Conservation (phyloP, 2,797 vertebrate species). For the Enteromius unitaeniatus region DNA sequence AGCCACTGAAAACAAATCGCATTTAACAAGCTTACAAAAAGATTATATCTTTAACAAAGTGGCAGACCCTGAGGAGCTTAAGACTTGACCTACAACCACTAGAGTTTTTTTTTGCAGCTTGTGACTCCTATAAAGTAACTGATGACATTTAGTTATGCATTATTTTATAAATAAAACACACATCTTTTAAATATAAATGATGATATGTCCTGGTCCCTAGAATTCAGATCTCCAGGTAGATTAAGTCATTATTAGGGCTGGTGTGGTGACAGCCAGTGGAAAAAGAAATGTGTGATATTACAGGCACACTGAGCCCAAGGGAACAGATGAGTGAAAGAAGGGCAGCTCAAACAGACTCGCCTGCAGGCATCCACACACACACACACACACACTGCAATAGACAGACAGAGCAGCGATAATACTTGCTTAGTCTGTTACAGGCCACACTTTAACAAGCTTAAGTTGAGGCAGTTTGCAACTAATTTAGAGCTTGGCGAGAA, state of each 20-base stretch:
- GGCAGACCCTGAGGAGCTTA: neutral
- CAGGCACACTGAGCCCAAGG: constrained; percentile 9
- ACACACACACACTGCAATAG: neutral
- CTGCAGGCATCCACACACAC: constrained; percentile 10
- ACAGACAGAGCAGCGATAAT: neutral
- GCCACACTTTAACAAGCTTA: constrained; percentile 20
- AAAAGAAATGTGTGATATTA: constrained; percentile 15
- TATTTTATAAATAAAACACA: neutral
- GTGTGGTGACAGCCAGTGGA: constrained; percentile 20
- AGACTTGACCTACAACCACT: constrained; percentile 1
- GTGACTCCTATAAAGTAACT: neutral
- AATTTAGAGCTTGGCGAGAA: neutral
- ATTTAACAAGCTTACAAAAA: constrained; percentile 6
- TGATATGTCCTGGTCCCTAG: neutral
- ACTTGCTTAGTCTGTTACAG: neutral
- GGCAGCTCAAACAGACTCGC: constrained; percentile 24
- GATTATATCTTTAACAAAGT: constrained; percentile 6
- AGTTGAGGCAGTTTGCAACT: neutral
- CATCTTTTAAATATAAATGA: neutral
- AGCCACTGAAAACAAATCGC: constrained; percentile 1
- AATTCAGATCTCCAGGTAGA: constrained; percentile 29
- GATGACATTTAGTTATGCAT: neutral
- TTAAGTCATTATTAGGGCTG: neutral
- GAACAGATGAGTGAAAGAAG: constrained; percentile 27
- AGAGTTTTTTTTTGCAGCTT: neutral